Percentiles rank a stretch among this genome's conserved stretches.
Evolutionary conservation across 2,113 vertebrate species (phyloP).

Genomic region (rabbit (Oryctolagus cuniculus)): mOryCun1.1 NC_091450.1:37926501-37927000

Average conservation of each 20-base stretch:
- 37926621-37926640: not conserved
- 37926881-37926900: not conserved
- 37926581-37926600: not conserved
- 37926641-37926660: not conserved
- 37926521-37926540: slow-evolving; percentile 81
- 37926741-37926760: not conserved
- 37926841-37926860: not conserved
- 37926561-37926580: slow-evolving; percentile 50
- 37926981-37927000: not conserved
- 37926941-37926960: not conserved
- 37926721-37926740: not conserved
- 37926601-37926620: slow-evolving; percentile 54
- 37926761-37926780: not conserved
- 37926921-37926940: not conserved
- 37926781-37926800: not conserved
- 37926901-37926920: not conserved
- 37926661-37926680: not conserved
- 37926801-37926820: not conserved
- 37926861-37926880: not conserved
- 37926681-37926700: not conserved
- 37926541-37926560: slow-evolving; percentile 70
- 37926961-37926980: not conserved
- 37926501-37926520: slow-evolving; percentile 83
- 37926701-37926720: not conserved
- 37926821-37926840: not conserved